Percentiles rank a stretch among this genome's conserved stretches.
These are phyloP conservation scores for Metopia argyrocephala DNA, from an alignment of 2,888 invertebrate species.

Conservation along the genomic window DNA sequence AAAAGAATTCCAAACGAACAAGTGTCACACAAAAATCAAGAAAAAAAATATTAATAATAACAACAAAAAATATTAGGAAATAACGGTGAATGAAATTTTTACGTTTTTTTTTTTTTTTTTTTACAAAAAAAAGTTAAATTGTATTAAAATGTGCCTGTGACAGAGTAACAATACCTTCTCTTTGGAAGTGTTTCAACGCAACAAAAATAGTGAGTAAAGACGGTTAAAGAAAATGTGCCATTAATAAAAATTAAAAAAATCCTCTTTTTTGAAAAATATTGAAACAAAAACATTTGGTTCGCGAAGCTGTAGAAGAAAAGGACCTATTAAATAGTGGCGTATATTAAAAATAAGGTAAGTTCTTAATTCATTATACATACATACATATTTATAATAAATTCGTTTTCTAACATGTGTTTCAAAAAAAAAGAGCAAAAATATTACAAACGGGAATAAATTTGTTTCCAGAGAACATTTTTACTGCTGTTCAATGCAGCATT, in stretches of 20 bases:
- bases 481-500: slow-evolving; percentile 46
- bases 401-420: neutral
- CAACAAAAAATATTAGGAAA: slow-evolving; percentile 23
- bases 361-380: neutral
- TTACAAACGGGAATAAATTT: slow-evolving; percentile 24
- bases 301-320: neutral
- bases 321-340: slow-evolving; percentile 9
- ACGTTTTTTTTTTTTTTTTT: slow-evolving; percentile 61
- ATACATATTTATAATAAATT: neutral
- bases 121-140: slow-evolving; percentile 45
- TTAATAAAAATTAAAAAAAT: slow-evolving; percentile 24
- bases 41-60: slow-evolving; percentile 17
- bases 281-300: neutral
- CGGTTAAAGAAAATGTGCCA: slow-evolving; percentile 70
- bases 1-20: slow-evolving; percentile 69
- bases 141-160: slow-evolving; percentile 51
- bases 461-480: neutral
- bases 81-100: slow-evolving; percentile 63
- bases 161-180: slow-evolving; percentile 2
- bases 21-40: slow-evolving; percentile 54
- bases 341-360: slow-evolving; percentile 27
- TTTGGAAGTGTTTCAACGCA: neutral
- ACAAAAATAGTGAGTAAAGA: slow-evolving; percentile 30
- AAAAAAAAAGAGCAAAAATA: neutral
- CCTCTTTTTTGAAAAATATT: neutral